Evolutionary conservation across 1,140 invertebrate species (phyloP), one percentile per base, ranked within the genome.

Genomic region (Rhizoglyphus robini): DNA sequence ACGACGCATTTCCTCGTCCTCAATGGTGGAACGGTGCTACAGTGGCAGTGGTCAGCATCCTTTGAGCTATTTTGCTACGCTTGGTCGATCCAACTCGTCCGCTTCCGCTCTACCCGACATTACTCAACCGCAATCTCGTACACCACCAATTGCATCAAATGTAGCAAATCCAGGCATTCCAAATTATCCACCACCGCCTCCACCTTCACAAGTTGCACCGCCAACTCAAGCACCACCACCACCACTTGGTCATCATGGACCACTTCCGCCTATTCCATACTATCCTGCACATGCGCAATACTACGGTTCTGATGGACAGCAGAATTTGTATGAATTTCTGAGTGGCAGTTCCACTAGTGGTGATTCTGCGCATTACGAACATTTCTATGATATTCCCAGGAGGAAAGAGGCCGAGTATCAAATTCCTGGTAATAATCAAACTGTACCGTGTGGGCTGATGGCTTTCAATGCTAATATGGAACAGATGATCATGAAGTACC

Each of bases 401-500:
- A 5, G 51, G 23, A 54, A 54, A 23, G 36, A 41, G 18, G 8
- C 36, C 36, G 36, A 41, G 8, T 41, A 41, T 54, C 8, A 8
- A 23, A 23, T 27, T 11, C 51, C 23, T 46, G 15, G 15, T 46
- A 15, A 15, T 46, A 15, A 46, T 15, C 41, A 46, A 23, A 25
- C 15, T 8, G 8, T 15, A 23, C 20, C 23, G 51, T 8, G 23
- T 25, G 15, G 23, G 8, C 23, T 54, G 8, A 54, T 54, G 1
- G 27, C 58, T 20, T 60, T 60, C 58, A 60, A 60, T 60, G 27
- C 27, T 13, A 60, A 60, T 32, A 60, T 60, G 58, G 58, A 60
- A 46, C 58, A 60, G 27, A 60, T 60, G 58, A 60, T 60, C 1
- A 60, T 60, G 58, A 60, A 60, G 29, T 60, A 60, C 29, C 58